These are phyloP conservation scores for Tiliacea aurago DNA, from an alignment of 2,888 invertebrate genomes.

Conservation along the genomic window DNA sequence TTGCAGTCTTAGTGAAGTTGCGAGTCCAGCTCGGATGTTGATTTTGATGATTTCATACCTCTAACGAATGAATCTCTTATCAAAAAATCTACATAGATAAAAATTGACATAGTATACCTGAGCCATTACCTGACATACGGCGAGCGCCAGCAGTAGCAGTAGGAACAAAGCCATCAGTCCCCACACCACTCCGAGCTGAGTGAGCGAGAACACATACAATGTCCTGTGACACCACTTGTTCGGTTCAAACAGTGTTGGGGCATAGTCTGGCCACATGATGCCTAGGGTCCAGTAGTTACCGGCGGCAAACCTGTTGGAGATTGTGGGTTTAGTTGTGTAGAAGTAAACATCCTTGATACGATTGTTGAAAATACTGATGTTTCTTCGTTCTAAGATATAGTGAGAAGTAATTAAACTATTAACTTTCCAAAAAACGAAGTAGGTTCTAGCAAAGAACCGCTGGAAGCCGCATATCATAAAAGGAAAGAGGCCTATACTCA, in stretches of 20 bases:
- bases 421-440: background rate
- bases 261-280: constrained; percentile 94
- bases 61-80: background rate
- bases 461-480: background rate
- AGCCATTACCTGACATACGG: constrained; percentile 91
- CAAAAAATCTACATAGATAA: constrained; percentile 15
- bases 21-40: too few relatives aligned
- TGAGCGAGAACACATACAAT: constrained; percentile 94
- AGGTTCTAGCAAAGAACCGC: background rate
- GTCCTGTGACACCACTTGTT: constrained; percentile 95
- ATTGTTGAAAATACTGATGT: background rate
- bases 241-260: constrained; percentile 93
- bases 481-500: background rate
- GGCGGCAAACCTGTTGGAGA: constrained; percentile 90
- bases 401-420: background rate
- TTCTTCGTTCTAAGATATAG: background rate
- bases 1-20: background rate
- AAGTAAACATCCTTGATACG: background rate
- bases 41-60: background rate
- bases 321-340: background rate
- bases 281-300: constrained; percentile 95
- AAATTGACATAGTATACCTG: constrained; percentile 54
- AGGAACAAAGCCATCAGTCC: constrained; percentile 90
- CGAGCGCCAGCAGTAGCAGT: constrained; percentile 91
- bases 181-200: constrained; percentile 94